These are phyloP conservation scores for Ephialtes manifestator DNA, from an alignment of 2,888 invertebrate species.

Conservation along the genomic window DNA sequence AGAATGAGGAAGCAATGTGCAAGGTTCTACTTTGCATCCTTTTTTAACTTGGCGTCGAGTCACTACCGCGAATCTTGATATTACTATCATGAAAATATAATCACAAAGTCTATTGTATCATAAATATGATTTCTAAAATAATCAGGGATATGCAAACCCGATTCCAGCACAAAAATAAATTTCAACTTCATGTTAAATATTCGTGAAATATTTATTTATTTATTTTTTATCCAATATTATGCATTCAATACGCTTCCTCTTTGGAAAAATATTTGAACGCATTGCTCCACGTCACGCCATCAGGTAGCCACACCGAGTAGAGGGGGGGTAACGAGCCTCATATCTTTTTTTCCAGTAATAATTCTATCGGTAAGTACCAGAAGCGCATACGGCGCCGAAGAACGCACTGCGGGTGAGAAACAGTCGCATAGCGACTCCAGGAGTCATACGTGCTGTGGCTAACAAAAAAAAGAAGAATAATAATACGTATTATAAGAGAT, in stretches of 20 bases:
- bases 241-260: background rate
- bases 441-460: constrained; percentile 38
- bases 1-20: no score
- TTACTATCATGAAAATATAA: no score
- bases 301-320: constrained; percentile 28
- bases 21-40: no score
- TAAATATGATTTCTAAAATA: no score
- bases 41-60: no score
- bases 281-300: constrained; percentile 39
- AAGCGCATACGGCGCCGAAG: constrained; percentile 37
- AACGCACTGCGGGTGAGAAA: constrained; percentile 66
- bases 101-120: no score
- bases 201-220: background rate
- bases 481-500: constrained; percentile 59
- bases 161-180: background rate
- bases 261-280: background rate
- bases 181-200: background rate
- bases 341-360: constrained; percentile 41
- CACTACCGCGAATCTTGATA: no score
- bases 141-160: background rate
- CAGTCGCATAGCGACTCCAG: constrained; percentile 50
- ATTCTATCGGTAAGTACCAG: constrained; percentile 65
- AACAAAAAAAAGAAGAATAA: constrained; percentile 58
- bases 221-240: constrained; percentile 17
- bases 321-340: constrained; percentile 46